Percentiles rank a stretch among this genome's conserved stretches.
Conservation (phyloP, 2,888 invertebrate genomes). For the Euclidia mi region DNA sequence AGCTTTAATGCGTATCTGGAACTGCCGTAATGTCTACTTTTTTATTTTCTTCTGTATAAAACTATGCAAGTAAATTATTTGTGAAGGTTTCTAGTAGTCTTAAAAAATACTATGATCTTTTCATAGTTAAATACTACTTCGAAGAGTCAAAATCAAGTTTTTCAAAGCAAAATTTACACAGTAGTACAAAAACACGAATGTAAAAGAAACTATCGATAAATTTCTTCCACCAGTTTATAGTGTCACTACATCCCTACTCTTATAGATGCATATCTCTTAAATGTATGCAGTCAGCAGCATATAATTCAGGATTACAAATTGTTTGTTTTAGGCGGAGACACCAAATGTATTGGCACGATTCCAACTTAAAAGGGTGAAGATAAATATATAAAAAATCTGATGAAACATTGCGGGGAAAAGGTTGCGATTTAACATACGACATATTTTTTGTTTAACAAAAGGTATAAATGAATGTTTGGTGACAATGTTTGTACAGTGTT, state of each 20-base stretch:
- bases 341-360: constrained; percentile 87
- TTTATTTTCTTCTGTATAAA: too few relatives aligned
- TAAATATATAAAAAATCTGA: constrained; percentile 83
- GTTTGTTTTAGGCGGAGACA: constrained; percentile 89
- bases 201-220: constrained; percentile 29
- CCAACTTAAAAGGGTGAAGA: constrained; percentile 87
- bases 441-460: constrained; percentile 83
- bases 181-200: too few relatives aligned
- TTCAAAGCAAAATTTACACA: too few relatives aligned
- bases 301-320: constrained; percentile 90
- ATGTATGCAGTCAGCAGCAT: constrained; percentile 89
- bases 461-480: constrained; percentile 75
- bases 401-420: constrained; percentile 79
- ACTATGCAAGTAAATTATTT: too few relatives aligned
- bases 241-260: constrained; percentile 72
- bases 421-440: constrained; percentile 63
- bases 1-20: too few relatives aligned
- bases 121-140: too few relatives aligned
- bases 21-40: too few relatives aligned
- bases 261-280: constrained; percentile 89
- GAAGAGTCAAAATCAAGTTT: too few relatives aligned
- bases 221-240: constrained; percentile 7
- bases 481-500: constrained; percentile 60
- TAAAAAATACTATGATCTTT: too few relatives aligned
- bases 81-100: too few relatives aligned